Base-by-base conservation (phyloP, 2,113 vertebrate species). In the Bucco capensis region DNA sequence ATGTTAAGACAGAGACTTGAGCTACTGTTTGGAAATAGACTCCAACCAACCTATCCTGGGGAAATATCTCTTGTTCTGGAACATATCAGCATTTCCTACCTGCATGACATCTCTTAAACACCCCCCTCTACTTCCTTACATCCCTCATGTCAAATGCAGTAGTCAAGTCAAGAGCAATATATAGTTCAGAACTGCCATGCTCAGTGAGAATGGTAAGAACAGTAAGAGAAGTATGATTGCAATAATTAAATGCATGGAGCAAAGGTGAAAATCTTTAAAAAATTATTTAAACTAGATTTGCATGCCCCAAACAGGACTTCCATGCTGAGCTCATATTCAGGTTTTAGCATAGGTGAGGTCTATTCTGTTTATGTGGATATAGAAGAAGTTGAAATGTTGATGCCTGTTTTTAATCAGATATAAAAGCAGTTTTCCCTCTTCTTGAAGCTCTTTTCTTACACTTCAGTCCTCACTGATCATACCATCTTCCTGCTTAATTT, bases 61-160 rank as follows among this genome's bases (percentile, higher is more conserved):
- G 91, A 94, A 95, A 92, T 77, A 64, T 47, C 54, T 93, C 90
- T 89, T 83, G 76, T 81, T 82, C 62, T 89, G 60, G 57, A 86
- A 86, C 77, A 56, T 74, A 67, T 31, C 77, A 56, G 44, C 35
- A 90, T 86, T 72, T 89, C n/a, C 71, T 73, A 69, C 19, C 18
- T 67, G 51, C 42, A 7, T 56, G 78, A 92, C 72, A 61, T 71
- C 89, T 90, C 77, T 92, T 70, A 70, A 88, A 61, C 61, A 64
- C 72, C 86, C 74, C 78, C 58, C 58, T 79, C 57, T 51, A 12
- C 76, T 90, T 88, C 61, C 58, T 83, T n/a, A 9, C 16, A 37
- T 38, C 53, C 64, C 51, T 49, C 13, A 25, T 54, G 47, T 86
- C 76, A 84, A 61, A 79, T 80, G 90, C 76, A 50, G 33, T 57